Percentiles rank a stretch among this genome's conserved stretches.
Evolutionary conservation across 2,797 vertebrate genomes (phyloP).

Genomic region (Sebastes goodei): DNA sequence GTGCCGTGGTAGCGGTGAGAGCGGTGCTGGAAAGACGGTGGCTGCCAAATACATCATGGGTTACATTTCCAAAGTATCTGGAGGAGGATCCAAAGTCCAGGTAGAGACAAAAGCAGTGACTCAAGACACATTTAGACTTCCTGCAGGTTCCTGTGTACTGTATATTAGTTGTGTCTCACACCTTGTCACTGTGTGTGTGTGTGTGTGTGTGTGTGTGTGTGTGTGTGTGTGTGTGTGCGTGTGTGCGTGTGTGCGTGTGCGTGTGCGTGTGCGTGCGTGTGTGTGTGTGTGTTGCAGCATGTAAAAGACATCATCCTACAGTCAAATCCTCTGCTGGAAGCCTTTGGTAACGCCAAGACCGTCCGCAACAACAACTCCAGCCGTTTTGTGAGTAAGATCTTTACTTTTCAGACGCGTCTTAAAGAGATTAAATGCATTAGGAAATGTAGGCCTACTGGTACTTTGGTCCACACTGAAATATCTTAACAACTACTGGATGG

Average conservation of each 20-base stretch:
- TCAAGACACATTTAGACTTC: not conserved
- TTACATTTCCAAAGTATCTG: conserved; percentile 98
- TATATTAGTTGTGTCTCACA: not conserved
- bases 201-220: conserved; percentile 18
- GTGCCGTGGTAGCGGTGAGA: conserved; percentile 88
- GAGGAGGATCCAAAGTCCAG: conserved; percentile 97
- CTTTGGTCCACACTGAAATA: not conserved
- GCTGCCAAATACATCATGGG: conserved; percentile 99
- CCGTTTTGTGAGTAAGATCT: conserved; percentile 89
- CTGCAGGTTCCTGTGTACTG: not conserved
- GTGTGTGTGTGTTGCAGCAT: conserved; percentile 81
- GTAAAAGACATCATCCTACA: conserved; percentile 99
- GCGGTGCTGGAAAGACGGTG: conserved; percentile 97
- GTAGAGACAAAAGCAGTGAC: conserved; percentile 63
- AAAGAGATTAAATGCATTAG: not conserved
- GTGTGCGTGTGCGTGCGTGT: not conserved
- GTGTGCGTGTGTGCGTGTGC: conserved; percentile 32
- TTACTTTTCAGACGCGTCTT: not conserved
- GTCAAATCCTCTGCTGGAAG: conserved; percentile 96
- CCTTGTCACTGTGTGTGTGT: conserved; percentile 13
- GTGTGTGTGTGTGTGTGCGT: conserved; percentile 20
- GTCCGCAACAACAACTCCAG: conserved; percentile 99
- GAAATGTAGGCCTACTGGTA: not conserved
- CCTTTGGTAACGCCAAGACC: conserved; percentile 97
- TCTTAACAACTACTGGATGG: not conserved